Percentiles rank a stretch among this genome's conserved stretches.
These are phyloP conservation scores for Serilophus lunatus DNA, from an alignment of 2,113 vertebrate species.

Conservation along the genomic window DNA sequence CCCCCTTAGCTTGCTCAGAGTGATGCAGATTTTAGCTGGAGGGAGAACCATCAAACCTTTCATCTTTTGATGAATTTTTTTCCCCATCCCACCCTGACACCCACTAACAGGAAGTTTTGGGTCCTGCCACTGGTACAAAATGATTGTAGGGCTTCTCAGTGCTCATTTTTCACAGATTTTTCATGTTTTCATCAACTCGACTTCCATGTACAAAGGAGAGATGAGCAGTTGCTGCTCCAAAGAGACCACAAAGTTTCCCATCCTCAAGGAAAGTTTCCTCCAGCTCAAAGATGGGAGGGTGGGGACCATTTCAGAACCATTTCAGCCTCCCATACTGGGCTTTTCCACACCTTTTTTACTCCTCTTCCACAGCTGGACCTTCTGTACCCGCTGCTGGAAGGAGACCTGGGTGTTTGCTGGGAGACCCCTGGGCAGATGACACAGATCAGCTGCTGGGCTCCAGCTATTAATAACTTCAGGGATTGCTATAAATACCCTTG, in stretches of 20 bases:
- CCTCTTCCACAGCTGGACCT: neutral
- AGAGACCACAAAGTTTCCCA: neutral
- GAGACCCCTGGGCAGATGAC: neutral
- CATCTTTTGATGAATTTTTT: neutral
- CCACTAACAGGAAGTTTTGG: neutral
- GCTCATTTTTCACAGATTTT: neutral
- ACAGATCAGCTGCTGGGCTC: neutral
- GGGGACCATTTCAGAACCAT: neutral
- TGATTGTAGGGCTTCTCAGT: neutral
- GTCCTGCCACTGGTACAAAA: neutral
- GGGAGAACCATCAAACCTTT: neutral
- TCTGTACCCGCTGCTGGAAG: neutral
- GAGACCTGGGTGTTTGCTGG: neutral
- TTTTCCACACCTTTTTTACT: neutral
- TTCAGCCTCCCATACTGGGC: accelerated
- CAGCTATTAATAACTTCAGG: neutral
- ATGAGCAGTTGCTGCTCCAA: neutral
- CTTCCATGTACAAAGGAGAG: neutral
- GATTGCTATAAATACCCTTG: neutral
- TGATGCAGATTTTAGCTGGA: neutral
- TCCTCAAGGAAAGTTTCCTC: neutral
- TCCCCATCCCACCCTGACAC: neutral
- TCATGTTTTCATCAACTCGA: neutral
- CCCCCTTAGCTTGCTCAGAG: neutral
- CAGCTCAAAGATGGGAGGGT: neutral